These are phyloP conservation scores for Piaya cayana DNA, from an alignment of 2,113 vertebrate genomes.

Conservation along the genomic window DNA sequence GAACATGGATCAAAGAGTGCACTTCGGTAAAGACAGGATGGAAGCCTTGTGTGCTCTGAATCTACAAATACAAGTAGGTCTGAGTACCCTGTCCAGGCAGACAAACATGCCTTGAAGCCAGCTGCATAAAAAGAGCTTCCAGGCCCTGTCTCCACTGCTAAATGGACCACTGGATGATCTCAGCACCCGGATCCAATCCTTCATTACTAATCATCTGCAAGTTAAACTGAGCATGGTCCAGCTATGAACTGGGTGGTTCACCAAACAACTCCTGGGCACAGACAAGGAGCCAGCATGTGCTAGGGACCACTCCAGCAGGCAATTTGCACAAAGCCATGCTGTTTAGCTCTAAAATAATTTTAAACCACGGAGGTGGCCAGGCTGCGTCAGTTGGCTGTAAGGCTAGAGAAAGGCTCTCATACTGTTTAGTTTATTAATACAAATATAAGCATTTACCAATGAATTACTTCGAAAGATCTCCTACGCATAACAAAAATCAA, in stretches of 20 bases:
- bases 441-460: not conserved
- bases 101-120: not conserved
- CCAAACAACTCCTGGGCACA: not conserved
- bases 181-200: not conserved
- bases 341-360: not conserved
- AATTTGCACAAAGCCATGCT: not conserved
- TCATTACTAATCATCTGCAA: not conserved
- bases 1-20: not conserved
- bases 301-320: not conserved
- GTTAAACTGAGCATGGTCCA: not conserved
- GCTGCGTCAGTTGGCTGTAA: not conserved
- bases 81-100: rapidly evolving
- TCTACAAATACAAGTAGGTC: not conserved
- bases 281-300: not conserved
- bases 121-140: not conserved
- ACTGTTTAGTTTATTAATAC: not conserved
- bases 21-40: not conserved
- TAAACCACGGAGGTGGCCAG: not conserved
- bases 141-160: not conserved
- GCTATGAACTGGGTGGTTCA: not conserved
- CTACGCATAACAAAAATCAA: not conserved
- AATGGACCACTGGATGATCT: not conserved
- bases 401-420: not conserved
- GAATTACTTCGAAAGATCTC: not conserved
- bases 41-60: not conserved